Base-by-base conservation (phyloP, 2,888 invertebrate species). In the Frankliniella fusca region DNA sequence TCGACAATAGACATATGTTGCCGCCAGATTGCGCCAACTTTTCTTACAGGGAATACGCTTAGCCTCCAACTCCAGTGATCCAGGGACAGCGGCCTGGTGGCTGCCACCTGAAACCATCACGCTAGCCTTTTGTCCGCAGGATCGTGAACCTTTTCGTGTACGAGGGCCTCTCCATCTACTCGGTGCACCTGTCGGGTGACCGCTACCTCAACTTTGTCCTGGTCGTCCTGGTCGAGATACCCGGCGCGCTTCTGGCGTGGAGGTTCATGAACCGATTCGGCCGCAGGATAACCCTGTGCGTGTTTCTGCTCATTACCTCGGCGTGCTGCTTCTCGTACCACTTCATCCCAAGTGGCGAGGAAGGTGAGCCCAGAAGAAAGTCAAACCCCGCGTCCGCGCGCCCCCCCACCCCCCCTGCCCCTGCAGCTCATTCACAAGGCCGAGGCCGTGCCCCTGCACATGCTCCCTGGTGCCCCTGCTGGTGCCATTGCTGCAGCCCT, bases 141-240 rank as follows among this genome's bases (percentile, higher is more conserved):
- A 76, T 76, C 70, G 70, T 76, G 70, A 76, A 76, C 70, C 70
- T 76, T 9, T 76, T 76, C 70, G 70, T 76, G 70, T 76, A 76
- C 70, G 70, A 76, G 70, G 70, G 70, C 11, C 70, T 76, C 23
- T 76, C 70, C 70, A 76, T 76, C 70, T 76, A 76, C 70, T 76
- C 70, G 23, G 70, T 76, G 70, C 27, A 23, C 70, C 23, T 76
- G 27, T 76, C 70, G 8, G 70, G 70, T 10, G 70, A 76, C 27
- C 70, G 70, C 23, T 76, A 76, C 23, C 70, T 76, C 70, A 76
- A 76, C 70, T 76, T 76, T 27, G 70, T 76, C 23, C 70, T 76
- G 27, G 84, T 81, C n/a, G 84, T 83, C 79, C 54, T 49, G 23
- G 85, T 85, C 15, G 86, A 86, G 81, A 82, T 76, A 27, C 70